Evolutionary conservation across 2,888 invertebrate genomes (phyloP).

Genomic region (Diloba caeruleocephala): DNA sequence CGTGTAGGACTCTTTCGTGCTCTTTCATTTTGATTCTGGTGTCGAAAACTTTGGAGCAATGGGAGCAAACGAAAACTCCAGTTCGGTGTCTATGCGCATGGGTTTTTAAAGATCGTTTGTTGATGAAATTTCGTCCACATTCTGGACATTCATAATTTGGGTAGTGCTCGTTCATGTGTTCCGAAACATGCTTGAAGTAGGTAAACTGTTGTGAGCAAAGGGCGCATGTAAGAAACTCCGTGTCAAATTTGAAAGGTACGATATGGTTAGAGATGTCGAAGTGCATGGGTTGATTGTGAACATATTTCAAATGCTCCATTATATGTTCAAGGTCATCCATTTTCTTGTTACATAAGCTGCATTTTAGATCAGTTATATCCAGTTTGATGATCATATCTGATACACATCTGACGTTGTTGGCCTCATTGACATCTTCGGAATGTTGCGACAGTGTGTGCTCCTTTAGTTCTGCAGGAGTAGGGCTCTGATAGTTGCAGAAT

Average conservation of each 20-base stretch:
- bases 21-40: slow-evolving; percentile 65
- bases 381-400: slow-evolving; percentile 63
- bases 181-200: slow-evolving; percentile 66
- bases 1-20: slow-evolving; percentile 72
- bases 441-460: slow-evolving; percentile 64
- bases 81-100: slow-evolving; percentile 51
- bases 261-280: slow-evolving; percentile 53
- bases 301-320: slow-evolving; percentile 38
- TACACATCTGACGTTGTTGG: slow-evolving; percentile 54
- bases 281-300: slow-evolving; percentile 38
- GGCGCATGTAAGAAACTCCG: slow-evolving; percentile 57
- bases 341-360: slow-evolving; percentile 33
- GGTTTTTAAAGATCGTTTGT: slow-evolving; percentile 40
- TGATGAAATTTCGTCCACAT: slow-evolving; percentile 68
- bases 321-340: slow-evolving; percentile 35
- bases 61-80: slow-evolving; percentile 57
- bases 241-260: slow-evolving; percentile 55
- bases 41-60: slow-evolving; percentile 73
- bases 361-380: slow-evolving; percentile 65
- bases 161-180: slow-evolving; percentile 76
- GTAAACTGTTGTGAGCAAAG: slow-evolving; percentile 64
- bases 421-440: slow-evolving; percentile 39
- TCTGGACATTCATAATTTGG: slow-evolving; percentile 67
- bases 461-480: slow-evolving; percentile 63
- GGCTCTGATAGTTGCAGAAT: slow-evolving; percentile 63